Evolutionary conservation across 1,140 invertebrate species (phyloP), one percentile per base, ranked within the genome.

Genomic region (Gryllus bimaculatus): DNA sequence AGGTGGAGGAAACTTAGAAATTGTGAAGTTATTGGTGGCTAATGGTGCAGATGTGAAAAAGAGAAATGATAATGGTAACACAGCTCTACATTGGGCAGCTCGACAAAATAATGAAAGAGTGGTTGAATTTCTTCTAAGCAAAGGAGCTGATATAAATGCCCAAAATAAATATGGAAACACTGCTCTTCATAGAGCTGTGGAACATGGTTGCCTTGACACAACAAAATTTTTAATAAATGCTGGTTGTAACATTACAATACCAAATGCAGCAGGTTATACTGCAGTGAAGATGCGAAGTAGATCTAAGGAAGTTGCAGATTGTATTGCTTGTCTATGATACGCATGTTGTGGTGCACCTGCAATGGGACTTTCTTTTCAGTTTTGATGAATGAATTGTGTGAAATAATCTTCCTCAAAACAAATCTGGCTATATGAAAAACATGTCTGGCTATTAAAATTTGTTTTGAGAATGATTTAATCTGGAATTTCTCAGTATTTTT

Each of bases 161-260:
- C 74, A 75, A 75, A 75, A 75, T 20, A 75, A 75, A 75, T 21
- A 75, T 75, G 74, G 39, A 75, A 47, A 75, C 12, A 75, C 74
- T 20, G 74, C 74, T 75, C 74, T 75, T 12, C 74, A 75, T 20
- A 21, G n/a, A 75, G 74, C 74, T 12, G 74, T 75, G 8, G 39
- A 21, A 21, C 8, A 47, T 75, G 74, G 20, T 15, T 20, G 39
- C 74, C 39, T 75, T 20, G 20, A 7, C 20, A 47, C 39, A 20
- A 47, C 39, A 20, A 75, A 75, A 75, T 75, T 75, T 12, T 20
- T 75, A 15, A 18, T 66, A 66, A 66, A 66, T 66, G 54, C 54
- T 13, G 54, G 54, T 18, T 13, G 10, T 66, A 66, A 66, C 18
- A 66, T 66, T 13, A 10, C 10, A 18, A 10, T 66, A 13, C 10